These are phyloP conservation scores for Bos indicus DNA, from an alignment of 2,113 vertebrate genomes.

Conservation along the genomic window DNA sequence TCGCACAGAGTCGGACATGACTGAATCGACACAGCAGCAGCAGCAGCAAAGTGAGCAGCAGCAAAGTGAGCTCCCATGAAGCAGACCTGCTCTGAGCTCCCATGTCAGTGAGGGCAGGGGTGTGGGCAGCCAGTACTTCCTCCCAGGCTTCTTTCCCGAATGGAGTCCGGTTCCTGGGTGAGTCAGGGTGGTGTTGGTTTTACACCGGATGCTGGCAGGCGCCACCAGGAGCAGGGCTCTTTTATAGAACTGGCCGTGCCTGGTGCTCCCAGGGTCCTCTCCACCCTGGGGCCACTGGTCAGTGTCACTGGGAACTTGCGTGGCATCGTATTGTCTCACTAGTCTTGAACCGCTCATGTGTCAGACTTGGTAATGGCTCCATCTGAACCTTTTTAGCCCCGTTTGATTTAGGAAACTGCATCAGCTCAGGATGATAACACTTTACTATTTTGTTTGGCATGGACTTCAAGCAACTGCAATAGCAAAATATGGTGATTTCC, in stretches of 20 bases:
- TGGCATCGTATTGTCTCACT: neutral
- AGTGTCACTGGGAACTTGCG: neutral
- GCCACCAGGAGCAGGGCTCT: neutral
- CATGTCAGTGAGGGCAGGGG: neutral
- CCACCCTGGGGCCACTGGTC: neutral
- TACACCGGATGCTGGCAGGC: neutral
- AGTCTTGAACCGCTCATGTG: neutral
- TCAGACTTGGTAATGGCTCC: neutral
- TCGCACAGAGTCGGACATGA: too few species aligned
- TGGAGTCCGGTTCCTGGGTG: neutral
- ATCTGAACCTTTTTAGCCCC: neutral
- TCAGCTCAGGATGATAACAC: neutral
- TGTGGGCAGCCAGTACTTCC: neutral
- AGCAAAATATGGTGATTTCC: neutral
- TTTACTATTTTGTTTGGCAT: slow-evolving; percentile 31
- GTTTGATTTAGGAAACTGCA: neutral
- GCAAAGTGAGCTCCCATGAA: neutral
- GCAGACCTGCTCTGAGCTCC: neutral
- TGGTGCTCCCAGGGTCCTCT: neutral
- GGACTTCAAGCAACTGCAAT: neutral
- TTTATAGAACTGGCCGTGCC: neutral
- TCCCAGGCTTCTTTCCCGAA: neutral
- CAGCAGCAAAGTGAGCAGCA: too few species aligned
- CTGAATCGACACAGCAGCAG: too few species aligned
- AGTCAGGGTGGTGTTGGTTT: neutral